phyloP scores from a whole-genome alignment of 1,140 invertebrate genomes.

The Bombyx mandarina region DNA sequence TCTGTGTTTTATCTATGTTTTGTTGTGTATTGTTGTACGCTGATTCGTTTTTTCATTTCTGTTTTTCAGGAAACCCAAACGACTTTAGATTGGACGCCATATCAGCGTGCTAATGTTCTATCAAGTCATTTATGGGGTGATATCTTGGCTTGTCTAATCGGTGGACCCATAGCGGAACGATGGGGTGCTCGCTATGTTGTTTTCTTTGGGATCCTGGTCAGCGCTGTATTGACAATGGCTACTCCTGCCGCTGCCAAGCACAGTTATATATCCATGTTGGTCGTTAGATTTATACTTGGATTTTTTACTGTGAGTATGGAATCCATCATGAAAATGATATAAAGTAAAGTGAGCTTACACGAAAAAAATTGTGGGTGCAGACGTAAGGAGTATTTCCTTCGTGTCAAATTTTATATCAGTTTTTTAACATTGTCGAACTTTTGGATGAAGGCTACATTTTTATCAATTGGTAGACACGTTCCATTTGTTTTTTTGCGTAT shows the following conservation, averaged over 20 bases:
- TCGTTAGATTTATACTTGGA: conserved; percentile 12
- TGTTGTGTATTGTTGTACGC: too few species aligned
- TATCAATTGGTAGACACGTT: too few species aligned
- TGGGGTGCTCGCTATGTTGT: conserved; percentile 7
- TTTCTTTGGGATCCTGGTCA: conserved; percentile 1
- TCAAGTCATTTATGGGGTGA: conserved; percentile 17
- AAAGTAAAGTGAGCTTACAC: too few species aligned
- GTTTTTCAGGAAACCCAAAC: conserved; percentile 9
- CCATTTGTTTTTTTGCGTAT: too few species aligned
- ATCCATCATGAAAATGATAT: background rate
- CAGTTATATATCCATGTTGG: conserved; percentile 13
- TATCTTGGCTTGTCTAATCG: conserved; percentile 8
- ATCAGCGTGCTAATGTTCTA: conserved; percentile 11
- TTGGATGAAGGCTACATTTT: too few species aligned
- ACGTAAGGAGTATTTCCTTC: too few species aligned
- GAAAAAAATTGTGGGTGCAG: too few species aligned
- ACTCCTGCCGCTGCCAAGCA: conserved; percentile 12
- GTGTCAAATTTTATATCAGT: too few species aligned
- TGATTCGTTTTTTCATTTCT: background rate
- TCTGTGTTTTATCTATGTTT: too few species aligned
- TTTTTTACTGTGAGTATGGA: conserved; percentile 9
- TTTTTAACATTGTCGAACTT: too few species aligned
- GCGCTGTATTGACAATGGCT: conserved; percentile 10
- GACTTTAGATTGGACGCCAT: conserved; percentile 13
- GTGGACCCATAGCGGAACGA: conserved; percentile 9